These are phyloP conservation scores for Ophioninae sp. DNA, from an alignment of 2,888 invertebrate genomes.

Conservation along the genomic window DNA sequence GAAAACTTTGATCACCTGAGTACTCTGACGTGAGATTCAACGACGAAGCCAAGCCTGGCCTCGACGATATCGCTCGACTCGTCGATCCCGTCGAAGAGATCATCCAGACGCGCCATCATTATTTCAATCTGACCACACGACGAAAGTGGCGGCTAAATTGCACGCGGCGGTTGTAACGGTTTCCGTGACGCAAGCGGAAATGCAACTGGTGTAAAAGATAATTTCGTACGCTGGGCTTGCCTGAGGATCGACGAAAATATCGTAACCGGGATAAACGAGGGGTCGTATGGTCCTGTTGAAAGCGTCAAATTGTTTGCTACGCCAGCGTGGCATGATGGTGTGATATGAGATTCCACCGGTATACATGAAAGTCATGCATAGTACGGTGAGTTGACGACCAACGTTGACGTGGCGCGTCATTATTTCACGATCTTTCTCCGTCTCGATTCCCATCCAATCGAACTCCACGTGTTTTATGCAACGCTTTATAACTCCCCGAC, in stretches of 20 bases:
- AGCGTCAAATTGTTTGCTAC: slow-evolving; percentile 41
- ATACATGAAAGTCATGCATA: slow-evolving; percentile 68
- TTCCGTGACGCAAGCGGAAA: slow-evolving; percentile 57
- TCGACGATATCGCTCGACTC: slow-evolving; percentile 13
- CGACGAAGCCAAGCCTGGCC: slow-evolving; percentile 60
- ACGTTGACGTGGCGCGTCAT: slow-evolving; percentile 65
- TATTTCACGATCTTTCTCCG: slow-evolving; percentile 55
- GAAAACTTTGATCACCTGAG: slow-evolving; percentile 63
- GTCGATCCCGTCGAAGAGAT: slow-evolving; percentile 45
- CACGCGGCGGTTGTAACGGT: slow-evolving; percentile 63
- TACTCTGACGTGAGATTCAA: slow-evolving; percentile 63
- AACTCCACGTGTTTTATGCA: slow-evolving; percentile 60
- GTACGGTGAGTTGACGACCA: slow-evolving; percentile 59
- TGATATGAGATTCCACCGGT: slow-evolving; percentile 67
- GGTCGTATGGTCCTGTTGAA: slow-evolving; percentile 56
- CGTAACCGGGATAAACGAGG: slow-evolving; percentile 63
- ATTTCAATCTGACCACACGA: slow-evolving; percentile 67
- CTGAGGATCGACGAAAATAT: slow-evolving; percentile 55
- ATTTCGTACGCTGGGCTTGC: slow-evolving; percentile 66
- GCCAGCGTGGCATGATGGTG: slow-evolving; percentile 64
- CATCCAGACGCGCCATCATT: slow-evolving; percentile 54
- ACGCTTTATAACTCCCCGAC: slow-evolving; percentile 31
- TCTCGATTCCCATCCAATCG: slow-evolving; percentile 62
- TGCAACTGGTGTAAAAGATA: slow-evolving; percentile 59
- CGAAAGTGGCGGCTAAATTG: slow-evolving; percentile 65